Percentiles rank a stretch among this genome's conserved stretches.
Evolutionary conservation across 2,797 vertebrate genomes (phyloP).

Genomic region (Menidia menidia): DNA sequence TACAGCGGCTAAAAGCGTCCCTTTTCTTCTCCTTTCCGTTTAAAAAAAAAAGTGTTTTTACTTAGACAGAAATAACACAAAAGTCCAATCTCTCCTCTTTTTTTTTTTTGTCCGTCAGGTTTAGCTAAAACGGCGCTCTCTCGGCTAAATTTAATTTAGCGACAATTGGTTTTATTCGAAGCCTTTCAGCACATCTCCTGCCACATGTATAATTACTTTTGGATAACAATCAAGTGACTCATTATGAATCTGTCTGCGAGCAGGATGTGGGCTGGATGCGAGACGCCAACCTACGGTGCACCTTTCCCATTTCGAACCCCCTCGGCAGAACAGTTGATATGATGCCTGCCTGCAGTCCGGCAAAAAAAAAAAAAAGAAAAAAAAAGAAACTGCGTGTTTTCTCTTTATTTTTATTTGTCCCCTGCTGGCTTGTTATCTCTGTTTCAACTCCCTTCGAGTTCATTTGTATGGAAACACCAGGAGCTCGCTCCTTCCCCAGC

Average conservation of each 20-base stretch:
- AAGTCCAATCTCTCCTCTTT: neutral
- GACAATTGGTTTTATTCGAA: slow-evolving; percentile 38
- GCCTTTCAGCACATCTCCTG: slow-evolving; percentile 30
- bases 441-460: slow-evolving; percentile 21
- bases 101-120: neutral
- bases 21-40: neutral
- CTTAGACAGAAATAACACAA: slow-evolving; percentile 42
- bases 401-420: slow-evolving; percentile 6
- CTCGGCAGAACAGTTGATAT: slow-evolving; percentile 9
- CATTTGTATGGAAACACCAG: slow-evolving; percentile 9
- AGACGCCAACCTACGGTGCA: slow-evolving; percentile 37
- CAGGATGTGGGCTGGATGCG: slow-evolving; percentile 43
- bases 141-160: slow-evolving; percentile 1
- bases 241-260: slow-evolving; percentile 57
- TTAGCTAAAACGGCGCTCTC: slow-evolving; percentile 1
- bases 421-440: slow-evolving; percentile 16
- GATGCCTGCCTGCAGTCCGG: slow-evolving; percentile 14
- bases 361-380: slow-evolving; percentile 28
- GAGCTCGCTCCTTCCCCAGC: slow-evolving; percentile 16
- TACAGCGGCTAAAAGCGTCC: slow-evolving; percentile 18
- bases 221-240: slow-evolving; percentile 62
- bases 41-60: neutral
- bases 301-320: slow-evolving; percentile 13
- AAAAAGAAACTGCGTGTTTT: slow-evolving; percentile 18
- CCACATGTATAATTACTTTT: slow-evolving; percentile 52